Conservation (phyloP, 2,888 invertebrate species). For the Limnephilus rhombicus region DNA sequence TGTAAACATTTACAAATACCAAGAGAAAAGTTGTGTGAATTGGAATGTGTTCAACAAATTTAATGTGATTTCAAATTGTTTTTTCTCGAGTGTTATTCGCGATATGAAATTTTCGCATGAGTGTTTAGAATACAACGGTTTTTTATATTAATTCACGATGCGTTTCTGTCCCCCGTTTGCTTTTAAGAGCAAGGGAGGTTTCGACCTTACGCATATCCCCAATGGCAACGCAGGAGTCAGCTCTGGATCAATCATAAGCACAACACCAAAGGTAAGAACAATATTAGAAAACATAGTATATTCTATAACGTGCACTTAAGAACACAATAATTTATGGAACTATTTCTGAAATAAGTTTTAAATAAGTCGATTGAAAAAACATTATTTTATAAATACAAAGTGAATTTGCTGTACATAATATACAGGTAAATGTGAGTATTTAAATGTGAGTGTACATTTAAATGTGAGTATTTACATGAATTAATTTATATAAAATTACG, state of each 20-base stretch:
- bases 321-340: neutral
- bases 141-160: conserved; percentile 7
- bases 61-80: neutral
- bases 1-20: neutral
- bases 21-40: neutral
- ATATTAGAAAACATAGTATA: neutral
- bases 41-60: neutral
- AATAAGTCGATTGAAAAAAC: neutral
- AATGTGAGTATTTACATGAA: neutral
- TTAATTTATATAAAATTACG: neutral
- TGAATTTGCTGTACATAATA: neutral
- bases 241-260: neutral
- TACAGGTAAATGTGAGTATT: neutral
- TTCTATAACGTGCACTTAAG: neutral
- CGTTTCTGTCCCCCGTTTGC: conserved; percentile 73
- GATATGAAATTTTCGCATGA: neutral
- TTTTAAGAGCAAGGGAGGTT: conserved; percentile 72
- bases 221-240: neutral
- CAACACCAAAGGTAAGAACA: conserved; percentile 4
- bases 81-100: neutral
- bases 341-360: neutral
- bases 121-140: neutral
- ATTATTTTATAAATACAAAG: neutral
- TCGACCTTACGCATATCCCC: conserved; percentile 69
- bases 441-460: no score